Evolutionary conservation across 2,888 invertebrate genomes (phyloP), one percentile per base, ranked within the genome.

Genomic region (Platerodrilus igneus): DNA sequence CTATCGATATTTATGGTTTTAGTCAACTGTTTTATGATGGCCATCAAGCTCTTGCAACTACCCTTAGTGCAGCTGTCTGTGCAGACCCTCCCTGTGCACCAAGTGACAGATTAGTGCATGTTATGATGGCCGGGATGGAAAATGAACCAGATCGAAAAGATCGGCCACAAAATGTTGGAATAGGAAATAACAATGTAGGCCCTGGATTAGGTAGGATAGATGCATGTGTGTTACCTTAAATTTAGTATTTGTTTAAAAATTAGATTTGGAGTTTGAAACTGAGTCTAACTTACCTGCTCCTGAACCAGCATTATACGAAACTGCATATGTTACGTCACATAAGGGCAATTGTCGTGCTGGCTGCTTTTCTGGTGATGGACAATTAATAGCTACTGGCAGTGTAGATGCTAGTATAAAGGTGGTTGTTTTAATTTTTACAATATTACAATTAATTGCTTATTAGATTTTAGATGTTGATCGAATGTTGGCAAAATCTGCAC

Each of bases 1-100:
- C n/a, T 19, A 4, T 0, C 2, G 2, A 29, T 21, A 2, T 22
- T 29, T 29, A 13, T 29, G 2, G 27, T 41, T 32, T 9, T 65
- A 99, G 99, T 58, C 99, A 99, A 68, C 72, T 99, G 34, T 92
- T 89, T 67, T 97, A 99, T 62, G 99, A 99, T 79, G 97, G 97
- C 0, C 86, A 93, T 65, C 92, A 94, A 64, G 81, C 83, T n/a
- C 74, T 96, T 31, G 97, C 95, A 0, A 82, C 90, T 1, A 85
- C 81, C 31, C 67, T 99, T 39, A 83, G 92, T 1, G 79, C 83
- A 34, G 74, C 86, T 18, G 86, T 92, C 0, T 88, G 93, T 58
- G 88, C 93, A 0, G 91, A 94, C 54, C 92, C 93, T 17, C 86
- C 91, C 0, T 95, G 95, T 62, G 91, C 97, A 0, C 99, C 94